Base-by-base conservation (phyloP, 2,113 vertebrate species). In the Siniperca chuatsi region DNA sequence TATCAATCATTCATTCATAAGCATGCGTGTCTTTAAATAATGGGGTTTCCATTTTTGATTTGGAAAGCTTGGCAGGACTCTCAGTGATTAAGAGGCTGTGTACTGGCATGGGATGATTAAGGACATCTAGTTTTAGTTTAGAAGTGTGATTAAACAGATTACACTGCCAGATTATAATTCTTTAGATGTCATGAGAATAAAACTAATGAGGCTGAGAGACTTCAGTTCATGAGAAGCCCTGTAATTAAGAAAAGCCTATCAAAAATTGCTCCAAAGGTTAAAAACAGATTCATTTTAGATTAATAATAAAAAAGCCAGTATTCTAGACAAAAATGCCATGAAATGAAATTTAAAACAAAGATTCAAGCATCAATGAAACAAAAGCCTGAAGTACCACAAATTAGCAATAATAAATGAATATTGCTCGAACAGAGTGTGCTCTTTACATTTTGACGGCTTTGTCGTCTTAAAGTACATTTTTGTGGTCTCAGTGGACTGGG, bases 101-200 rank as follows among this genome's bases (percentile, higher is more conserved):
- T 73, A 57, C 65, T 83, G 83, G 69, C 83, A 23, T 52, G 33
- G 79, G 75, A 86, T 85, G 79, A 90, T 84, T 84, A 82, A 90
- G 78, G 71, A 80, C 80, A 86, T 81, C 52, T 72, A 84, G 62
- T 81, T 37, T 75, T 81, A 74, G 84, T 84, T 78, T 62, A 65
- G 60, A 78, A 84, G 70, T 79, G 78, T 87, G 87, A 91, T 91
- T 82, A 89, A 90, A 89, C 79, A 86, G 75, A 87, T 87, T 87
- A 85, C 54, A 73, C 48, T 61, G 64, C 78, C 74, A 73, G 58
- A 76, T 87, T 86, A 81, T 89, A 89, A 91, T 90, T 86, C 88
- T 81, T 62, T 83, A 69, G 83, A 71, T 42, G 71, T 85, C 80
- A 54, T 40, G 71, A 77, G 71, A 90, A 69, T 73, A 74, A 81